A percentile compares a stretch with the other conserved stretches of the same genome.
Conservation (phyloP, 2,113 vertebrate genomes). For the Coracopsis vasa region DNA sequence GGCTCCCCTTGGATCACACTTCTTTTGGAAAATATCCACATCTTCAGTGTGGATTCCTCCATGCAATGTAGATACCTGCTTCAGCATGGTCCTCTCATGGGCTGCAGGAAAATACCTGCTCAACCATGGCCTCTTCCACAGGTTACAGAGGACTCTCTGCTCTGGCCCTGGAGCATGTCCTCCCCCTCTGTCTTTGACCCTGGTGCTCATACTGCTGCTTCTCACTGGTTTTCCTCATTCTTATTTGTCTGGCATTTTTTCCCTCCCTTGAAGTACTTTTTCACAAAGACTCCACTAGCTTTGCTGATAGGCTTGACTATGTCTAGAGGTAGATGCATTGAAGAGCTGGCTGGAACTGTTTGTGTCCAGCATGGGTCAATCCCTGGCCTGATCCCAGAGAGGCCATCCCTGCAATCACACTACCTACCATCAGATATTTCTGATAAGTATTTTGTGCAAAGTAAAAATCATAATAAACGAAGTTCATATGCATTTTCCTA, state of each 20-base stretch:
- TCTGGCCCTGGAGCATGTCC: background rate
- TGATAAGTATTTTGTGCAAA: background rate
- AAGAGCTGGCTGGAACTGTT: background rate
- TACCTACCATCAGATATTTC: background rate
- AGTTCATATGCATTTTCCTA: background rate
- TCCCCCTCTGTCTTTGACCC: background rate
- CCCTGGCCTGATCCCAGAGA: background rate
- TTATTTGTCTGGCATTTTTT: background rate
- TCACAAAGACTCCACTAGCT: background rate
- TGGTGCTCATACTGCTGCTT: background rate
- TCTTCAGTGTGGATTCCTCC: background rate
- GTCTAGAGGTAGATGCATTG: background rate
- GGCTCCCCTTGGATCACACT: background rate
- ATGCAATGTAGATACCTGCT: background rate
- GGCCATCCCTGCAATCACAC: background rate
- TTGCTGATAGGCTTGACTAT: background rate
- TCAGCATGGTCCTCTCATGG: background rate
- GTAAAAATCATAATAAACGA: background rate
- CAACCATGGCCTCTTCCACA: background rate
- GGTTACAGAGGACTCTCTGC: background rate
- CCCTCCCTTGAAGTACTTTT: background rate
- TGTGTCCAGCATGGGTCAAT: background rate
- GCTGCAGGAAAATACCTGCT: background rate
- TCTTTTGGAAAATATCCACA: background rate
- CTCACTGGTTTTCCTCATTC: background rate